Conservation (phyloP, 2,888 invertebrate species). For the Linnaemya tessellans region DNA sequence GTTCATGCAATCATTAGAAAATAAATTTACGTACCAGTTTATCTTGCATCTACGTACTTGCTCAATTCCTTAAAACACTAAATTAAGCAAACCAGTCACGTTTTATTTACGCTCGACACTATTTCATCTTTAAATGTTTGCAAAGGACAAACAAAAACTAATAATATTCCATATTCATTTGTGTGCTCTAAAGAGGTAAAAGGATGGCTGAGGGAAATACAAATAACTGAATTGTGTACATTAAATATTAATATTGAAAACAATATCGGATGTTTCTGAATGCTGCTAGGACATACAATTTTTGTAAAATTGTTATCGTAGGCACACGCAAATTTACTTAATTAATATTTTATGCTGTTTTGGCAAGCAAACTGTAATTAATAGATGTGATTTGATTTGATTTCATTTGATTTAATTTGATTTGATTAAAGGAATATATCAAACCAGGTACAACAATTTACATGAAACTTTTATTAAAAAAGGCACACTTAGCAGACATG, state of each 20-base stretch:
- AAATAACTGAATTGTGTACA: constrained; percentile 3
- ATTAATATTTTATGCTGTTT: constrained; percentile 26
- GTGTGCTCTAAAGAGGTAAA: background rate
- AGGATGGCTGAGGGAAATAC: background rate
- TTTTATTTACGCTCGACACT: constrained; percentile 58
- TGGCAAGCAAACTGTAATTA: constrained; percentile 14
- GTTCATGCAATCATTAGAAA: background rate
- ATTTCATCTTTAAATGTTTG: constrained; percentile 47
- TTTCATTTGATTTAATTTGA: too few relatives aligned
- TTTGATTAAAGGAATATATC: background rate
- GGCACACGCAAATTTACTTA: constrained; percentile 25
- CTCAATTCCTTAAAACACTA: background rate
- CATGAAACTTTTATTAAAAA: too few relatives aligned
- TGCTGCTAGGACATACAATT: background rate
- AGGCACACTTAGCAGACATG: background rate
- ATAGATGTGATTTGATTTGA: background rate
- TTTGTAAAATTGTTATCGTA: background rate
- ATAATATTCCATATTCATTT: constrained; percentile 21
- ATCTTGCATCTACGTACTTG: background rate
- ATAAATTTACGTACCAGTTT: background rate
- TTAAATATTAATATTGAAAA: background rate
- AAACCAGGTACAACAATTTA: background rate
- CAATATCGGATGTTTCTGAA: background rate
- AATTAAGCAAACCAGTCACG: constrained; percentile 64
- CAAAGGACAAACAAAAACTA: constrained; percentile 47